phyloP scores from a whole-genome alignment of 2,888 invertebrate genomes.

The Hemaris fuciformis region DNA sequence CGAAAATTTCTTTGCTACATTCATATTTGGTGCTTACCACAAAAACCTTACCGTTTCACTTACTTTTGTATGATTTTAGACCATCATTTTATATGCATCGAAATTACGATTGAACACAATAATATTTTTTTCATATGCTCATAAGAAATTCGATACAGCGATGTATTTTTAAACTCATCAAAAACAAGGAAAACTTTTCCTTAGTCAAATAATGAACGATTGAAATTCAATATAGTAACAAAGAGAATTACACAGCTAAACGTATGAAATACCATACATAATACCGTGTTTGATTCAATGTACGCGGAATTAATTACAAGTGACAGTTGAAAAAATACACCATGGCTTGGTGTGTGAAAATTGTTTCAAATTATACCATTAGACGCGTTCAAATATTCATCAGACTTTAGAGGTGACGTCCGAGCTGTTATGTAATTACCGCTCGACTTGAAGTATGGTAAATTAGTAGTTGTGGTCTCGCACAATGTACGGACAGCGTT shows the following conservation, averaged over 20 bases:
- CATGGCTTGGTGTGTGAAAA: not conserved
- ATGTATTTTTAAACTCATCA: no score
- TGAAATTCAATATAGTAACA: not conserved
- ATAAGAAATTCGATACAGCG: no score
- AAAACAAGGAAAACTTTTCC: no score
- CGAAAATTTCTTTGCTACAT: no score
- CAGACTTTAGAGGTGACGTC: not conserved
- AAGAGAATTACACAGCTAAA: not conserved
- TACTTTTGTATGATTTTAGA: no score
- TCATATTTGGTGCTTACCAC: no score
- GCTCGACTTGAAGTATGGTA: not conserved
- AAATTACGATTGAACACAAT: no score
- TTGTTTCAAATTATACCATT: slow-evolving; percentile 5
- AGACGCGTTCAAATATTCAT: not conserved
- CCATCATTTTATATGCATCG: no score
- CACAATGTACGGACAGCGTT: not conserved
- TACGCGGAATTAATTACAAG: not conserved
- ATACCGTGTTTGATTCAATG: not conserved
- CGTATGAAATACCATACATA: no score
- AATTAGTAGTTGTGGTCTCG: not conserved
- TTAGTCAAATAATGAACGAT: no score
- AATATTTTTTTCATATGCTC: no score
- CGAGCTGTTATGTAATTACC: not conserved
- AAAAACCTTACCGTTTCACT: no score
- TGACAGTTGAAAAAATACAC: not conserved